Conservation (phyloP, 2,797 vertebrate genomes). For the Sylvilagus floridanus region DNA sequence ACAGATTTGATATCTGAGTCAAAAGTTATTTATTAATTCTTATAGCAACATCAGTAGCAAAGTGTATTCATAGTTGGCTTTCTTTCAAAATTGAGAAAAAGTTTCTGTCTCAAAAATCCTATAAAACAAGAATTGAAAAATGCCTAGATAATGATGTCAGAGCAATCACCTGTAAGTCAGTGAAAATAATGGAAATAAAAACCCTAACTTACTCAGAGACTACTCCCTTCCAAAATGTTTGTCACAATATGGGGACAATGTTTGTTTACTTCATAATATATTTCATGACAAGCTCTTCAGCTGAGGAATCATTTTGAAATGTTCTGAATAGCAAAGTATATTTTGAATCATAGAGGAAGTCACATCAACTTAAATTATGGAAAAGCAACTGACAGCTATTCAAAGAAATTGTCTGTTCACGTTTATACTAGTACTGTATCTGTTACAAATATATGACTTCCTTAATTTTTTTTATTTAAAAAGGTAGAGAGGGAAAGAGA, state of each 20-base stretch:
- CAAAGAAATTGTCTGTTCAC: background rate
- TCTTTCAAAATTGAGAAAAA: background rate
- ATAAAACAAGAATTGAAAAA: slow-evolving; percentile 10
- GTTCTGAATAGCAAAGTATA: slow-evolving; percentile 21
- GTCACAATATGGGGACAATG: background rate
- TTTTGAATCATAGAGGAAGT: slow-evolving; percentile 39
- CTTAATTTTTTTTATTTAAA: too few relatives aligned
- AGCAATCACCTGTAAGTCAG: background rate
- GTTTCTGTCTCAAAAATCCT: slow-evolving; percentile 53
- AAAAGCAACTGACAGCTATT: slow-evolving; percentile 2
- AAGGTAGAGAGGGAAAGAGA: too few relatives aligned
- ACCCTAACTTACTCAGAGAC: background rate
- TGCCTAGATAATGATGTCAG: background rate
- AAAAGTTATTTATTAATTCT: slow-evolving; percentile 49
- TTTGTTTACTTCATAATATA: background rate
- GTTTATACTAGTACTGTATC: background rate
- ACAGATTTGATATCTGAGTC: slow-evolving; percentile 35
- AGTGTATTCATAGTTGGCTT: background rate
- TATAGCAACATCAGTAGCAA: slow-evolving; percentile 15
- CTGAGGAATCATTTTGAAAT: background rate
- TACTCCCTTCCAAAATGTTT: background rate
- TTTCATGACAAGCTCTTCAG: slow-evolving; percentile 15
- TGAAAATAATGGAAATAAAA: slow-evolving; percentile 52
- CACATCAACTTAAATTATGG: background rate
- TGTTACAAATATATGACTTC: background rate